Evolutionary conservation across 30 jellyfish, hydroid and myxozoan genomes (phyloP).

Genomic region (Turritopsis dohrnii): DNA sequence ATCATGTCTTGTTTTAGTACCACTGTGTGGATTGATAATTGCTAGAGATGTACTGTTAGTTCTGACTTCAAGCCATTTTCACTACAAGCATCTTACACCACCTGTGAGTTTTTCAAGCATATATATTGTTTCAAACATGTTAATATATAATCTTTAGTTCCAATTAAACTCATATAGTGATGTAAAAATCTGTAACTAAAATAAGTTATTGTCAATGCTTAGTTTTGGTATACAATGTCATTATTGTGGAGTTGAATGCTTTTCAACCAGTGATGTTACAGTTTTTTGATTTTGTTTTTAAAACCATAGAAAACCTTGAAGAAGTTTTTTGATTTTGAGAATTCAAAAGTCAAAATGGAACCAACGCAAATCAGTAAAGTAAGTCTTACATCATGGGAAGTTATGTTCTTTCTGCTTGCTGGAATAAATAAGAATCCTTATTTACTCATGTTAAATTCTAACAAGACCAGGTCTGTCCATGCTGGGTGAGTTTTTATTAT

Average conservation of each 20-base stretch:
- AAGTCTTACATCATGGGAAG: too few species aligned
- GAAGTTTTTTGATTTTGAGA: conserved; percentile 62
- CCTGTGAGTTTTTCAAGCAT: conserved; percentile 62
- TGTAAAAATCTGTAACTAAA: too few species aligned
- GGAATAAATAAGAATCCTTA: too few species aligned
- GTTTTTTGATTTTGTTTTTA: background rate
- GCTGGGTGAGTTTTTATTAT: background rate
- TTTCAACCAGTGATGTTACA: too few species aligned
- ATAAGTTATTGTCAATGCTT: too few species aligned
- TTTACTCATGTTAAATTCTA: too few species aligned
- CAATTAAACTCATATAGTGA: too few species aligned
- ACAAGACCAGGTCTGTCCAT: background rate
- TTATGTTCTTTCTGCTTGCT: too few species aligned
- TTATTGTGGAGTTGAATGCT: too few species aligned
- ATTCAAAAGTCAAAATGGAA: conserved; percentile 80
- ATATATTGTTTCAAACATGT: background rate
- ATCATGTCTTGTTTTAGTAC: conserved; percentile 31
- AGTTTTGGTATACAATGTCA: too few species aligned
- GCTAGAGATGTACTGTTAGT: conserved; percentile 69
- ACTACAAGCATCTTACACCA: conserved; percentile 66
- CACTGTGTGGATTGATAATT: conserved; percentile 68
- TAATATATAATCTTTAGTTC: too few species aligned
- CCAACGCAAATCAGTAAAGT: conserved; percentile 91
- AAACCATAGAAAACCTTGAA: conserved; percentile 50
- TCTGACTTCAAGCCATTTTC: conserved; percentile 55